Base-by-base conservation (phyloP, 2,888 invertebrate genomes). In the Sympetrum striolatum region DNA sequence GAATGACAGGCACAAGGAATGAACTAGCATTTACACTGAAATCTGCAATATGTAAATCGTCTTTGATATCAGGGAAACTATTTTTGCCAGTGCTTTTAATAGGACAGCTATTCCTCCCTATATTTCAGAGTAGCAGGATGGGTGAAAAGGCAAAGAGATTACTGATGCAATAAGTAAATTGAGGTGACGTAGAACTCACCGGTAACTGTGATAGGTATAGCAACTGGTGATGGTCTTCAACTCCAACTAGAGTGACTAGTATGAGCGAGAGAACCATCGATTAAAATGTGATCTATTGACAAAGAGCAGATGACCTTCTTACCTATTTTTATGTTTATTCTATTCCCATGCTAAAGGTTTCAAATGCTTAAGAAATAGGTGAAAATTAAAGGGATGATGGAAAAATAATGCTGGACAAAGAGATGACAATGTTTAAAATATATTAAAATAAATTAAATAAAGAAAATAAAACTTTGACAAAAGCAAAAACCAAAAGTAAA, bases 171-270 rank as follows among this genome's bases (percentile, higher is more conserved):
- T 86, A 86, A 86, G 31, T 60, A 86, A 18, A 86, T 64, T 64
- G 58, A 86, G 64, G 60, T n/a, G 73, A 31, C 31, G 15, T 31
- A 31, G 25, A 60, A 86, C 86, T 86, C 94, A 95, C 93, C 91
- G 94, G 94, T 92, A 95, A 94, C 94, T 95, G 95, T 91, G 95
- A 95, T 92, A 95, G 94, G 93, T 95, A 95, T 93, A 95, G 95
- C 93, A 95, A 94, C 93, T 94, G 95, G 94, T 95, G 95, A 92
- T 95, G 95, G 93, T 95, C 95, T 93, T 94, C 95, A 93, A 95
- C 95, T 86, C 86, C 86, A 86, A 86, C 86, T 86, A 86, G 86
- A 80, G 79, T 81, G 80, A 90, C 90, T 90, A 90, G 90, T 80
- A 90, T 90, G 90, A 90, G 90, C 80, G 81, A 90, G 90, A 90